Percentiles rank a stretch among this genome's conserved stretches.
phyloP scores from a whole-genome alignment of 2,888 invertebrate species.

The Argyresthia goedartella region DNA sequence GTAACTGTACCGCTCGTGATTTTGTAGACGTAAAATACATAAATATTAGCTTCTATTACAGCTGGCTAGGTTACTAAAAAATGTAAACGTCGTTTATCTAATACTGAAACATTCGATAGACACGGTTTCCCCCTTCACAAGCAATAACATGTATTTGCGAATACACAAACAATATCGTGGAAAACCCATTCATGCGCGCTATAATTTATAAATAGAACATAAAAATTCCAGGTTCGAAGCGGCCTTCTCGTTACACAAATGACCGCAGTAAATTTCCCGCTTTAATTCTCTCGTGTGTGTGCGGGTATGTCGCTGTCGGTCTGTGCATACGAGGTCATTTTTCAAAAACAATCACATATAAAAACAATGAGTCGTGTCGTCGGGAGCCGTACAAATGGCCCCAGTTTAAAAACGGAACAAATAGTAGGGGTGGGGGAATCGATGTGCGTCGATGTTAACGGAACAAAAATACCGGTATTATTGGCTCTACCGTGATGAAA shows the following conservation, averaged over 20 bases:
- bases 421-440: slow-evolving; percentile 8
- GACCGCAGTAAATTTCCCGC: slow-evolving; percentile 37
- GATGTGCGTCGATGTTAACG: not conserved
- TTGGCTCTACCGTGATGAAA: slow-evolving; percentile 11
- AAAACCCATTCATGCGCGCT: slow-evolving; percentile 7
- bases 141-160: too few species aligned
- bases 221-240: slow-evolving; percentile 20
- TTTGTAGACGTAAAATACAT: too few species aligned
- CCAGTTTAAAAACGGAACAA: slow-evolving; percentile 15
- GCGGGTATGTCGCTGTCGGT: not conserved
- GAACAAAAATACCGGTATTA: not conserved
- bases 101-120: too few species aligned
- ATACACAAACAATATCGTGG: too few species aligned
- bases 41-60: too few species aligned
- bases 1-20: too few species aligned
- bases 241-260: slow-evolving; percentile 21
- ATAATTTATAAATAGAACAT: slow-evolving; percentile 23
- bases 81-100: too few species aligned
- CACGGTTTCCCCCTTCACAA: too few species aligned
- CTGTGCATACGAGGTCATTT: slow-evolving; percentile 27
- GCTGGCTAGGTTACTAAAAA: too few species aligned
- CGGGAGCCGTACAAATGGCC: slow-evolving; percentile 25
- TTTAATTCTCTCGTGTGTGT: slow-evolving; percentile 32
- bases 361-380: slow-evolving; percentile 43
- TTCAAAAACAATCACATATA: slow-evolving; percentile 50